Percentiles rank a stretch among this genome's conserved stretches.
Conservation (phyloP, 2,797 vertebrate species). For the Myiotriccus ornatus region DNA sequence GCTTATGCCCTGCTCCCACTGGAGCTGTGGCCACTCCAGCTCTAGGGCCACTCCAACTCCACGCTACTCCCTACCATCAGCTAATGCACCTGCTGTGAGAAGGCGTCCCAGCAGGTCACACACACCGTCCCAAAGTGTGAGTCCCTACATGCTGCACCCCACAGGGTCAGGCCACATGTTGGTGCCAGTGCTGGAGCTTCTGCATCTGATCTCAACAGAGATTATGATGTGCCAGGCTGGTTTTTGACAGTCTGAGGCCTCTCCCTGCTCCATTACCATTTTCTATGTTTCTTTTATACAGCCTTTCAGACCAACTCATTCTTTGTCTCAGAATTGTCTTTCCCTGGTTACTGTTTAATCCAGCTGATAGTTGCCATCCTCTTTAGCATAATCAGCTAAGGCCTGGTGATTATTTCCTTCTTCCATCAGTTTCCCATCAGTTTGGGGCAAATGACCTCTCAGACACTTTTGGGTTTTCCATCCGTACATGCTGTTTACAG, state of each 20-base stretch:
- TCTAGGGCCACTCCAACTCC: not conserved
- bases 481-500: not conserved
- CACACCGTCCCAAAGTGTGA: not conserved
- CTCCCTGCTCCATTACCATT: not conserved
- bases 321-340: not conserved
- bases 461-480: not conserved
- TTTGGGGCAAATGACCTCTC: not conserved
- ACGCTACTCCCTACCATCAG: not conserved
- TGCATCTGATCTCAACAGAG: not conserved
- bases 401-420: not conserved
- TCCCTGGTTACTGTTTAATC: not conserved
- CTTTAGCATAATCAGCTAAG: not conserved
- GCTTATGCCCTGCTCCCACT: accelerated
- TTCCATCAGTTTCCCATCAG: not conserved
- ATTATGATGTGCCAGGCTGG: not conserved
- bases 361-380: not conserved
- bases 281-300: not conserved
- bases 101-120: not conserved
- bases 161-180: not conserved
- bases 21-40: not conserved
- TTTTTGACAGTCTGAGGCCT: not conserved
- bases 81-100: not conserved
- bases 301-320: not conserved
- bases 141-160: not conserved
- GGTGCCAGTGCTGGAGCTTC: not conserved